Evolutionary conservation across 2,797 vertebrate genomes (phyloP), one percentile per base, ranked within the genome.

Genomic region (Hypotaenidia philippensis): DNA sequence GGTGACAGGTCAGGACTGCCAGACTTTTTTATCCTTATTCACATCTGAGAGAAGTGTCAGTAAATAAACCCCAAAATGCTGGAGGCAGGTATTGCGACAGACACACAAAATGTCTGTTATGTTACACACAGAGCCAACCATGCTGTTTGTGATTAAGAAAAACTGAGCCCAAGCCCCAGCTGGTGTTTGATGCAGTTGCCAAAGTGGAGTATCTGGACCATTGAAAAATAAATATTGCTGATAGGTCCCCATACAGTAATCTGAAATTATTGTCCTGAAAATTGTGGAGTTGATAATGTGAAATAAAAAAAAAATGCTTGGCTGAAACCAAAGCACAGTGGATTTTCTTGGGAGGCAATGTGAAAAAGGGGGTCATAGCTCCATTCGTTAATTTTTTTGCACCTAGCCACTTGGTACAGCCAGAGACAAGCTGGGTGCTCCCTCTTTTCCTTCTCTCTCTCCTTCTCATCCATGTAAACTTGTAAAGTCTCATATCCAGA

Each of bases 171-270:
- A 76, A 44, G 41, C 11, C 40, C 45, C 87, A 95, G 84, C 44
- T 94, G 87, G 44, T 88, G 52, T 81, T 95, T 70, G 47, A 92
- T n/a, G 55, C 23, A 18, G 52, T 72, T 93, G 80, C 63, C 85
- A 86, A 92, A 89, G 45, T 83, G 27, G 18, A 93, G 32, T 86
- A 61, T 82, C 47, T 82, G n/a, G 47, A 34, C 65, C 47, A 82
- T 4, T 74, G 83, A 90, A 92, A 92, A 81, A 75, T 90, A 96
- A 92, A 93, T 96, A 81, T 87, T 91, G 44, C 52, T 76, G 20
- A 83, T 79, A 90, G 19, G 18, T 66, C 79, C 47, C 74, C 5
- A 45, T 49, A 26, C 20, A 84, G 40, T 47, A 70, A 83, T 87
- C 57, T 84, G 84, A 87, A 90, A 87, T 72, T 79, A 83, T 31